phyloP scores from a whole-genome alignment of 2,888 invertebrate species.

The Archips xylosteana region DNA sequence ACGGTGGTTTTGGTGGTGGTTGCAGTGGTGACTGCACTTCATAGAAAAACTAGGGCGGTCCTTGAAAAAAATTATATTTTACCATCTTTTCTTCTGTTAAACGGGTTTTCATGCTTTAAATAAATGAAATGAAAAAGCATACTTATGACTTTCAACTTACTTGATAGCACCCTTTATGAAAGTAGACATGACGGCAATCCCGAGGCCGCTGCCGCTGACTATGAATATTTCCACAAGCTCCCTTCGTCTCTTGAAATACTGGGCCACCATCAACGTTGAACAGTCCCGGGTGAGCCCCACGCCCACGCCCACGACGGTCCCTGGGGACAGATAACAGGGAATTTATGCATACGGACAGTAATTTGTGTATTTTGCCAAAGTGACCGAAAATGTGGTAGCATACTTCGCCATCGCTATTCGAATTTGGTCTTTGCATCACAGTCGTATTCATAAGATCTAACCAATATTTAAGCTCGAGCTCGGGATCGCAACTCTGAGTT shows the following conservation, averaged over 20 bases:
- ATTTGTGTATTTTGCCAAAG: slow-evolving; percentile 15
- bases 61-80: too few species aligned
- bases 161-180: slow-evolving; percentile 92
- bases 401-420: too few species aligned
- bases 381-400: not conserved
- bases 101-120: too few species aligned
- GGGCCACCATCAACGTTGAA: slow-evolving; percentile 95
- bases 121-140: not conserved
- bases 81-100: too few species aligned
- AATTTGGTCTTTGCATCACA: not conserved
- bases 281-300: slow-evolving; percentile 94
- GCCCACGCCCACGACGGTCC: slow-evolving; percentile 91
- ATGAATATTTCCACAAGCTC: slow-evolving; percentile 96
- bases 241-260: slow-evolving; percentile 94
- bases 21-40: too few species aligned
- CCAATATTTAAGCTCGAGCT: not conserved
- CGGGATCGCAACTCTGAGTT: too few species aligned
- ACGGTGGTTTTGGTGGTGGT: too few species aligned
- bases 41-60: too few species aligned
- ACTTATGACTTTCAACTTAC: slow-evolving; percentile 74
- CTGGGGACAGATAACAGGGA: slow-evolving; percentile 60
- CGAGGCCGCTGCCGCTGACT: slow-evolving; percentile 93
- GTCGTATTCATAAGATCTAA: not conserved
- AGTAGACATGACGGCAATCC: slow-evolving; percentile 93
- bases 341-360: slow-evolving; percentile 26